Base-by-base conservation (phyloP, 2,888 invertebrate species). In the Euspilapteryx auroguttella region DNA sequence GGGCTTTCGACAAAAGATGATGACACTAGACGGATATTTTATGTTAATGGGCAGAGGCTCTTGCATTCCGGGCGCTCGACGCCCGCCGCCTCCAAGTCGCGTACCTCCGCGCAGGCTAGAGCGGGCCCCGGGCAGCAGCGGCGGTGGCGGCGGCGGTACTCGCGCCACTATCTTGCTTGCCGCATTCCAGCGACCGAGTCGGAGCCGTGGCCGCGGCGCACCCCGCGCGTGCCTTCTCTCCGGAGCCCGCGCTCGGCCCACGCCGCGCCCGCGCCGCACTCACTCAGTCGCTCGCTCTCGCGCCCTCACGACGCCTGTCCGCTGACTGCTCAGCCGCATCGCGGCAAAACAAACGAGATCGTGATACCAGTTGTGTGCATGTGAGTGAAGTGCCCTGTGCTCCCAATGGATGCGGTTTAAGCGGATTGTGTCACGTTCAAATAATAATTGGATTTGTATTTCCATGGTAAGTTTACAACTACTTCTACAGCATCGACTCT, bases 311-410 rank as follows among this genome's bases (percentile, higher is more conserved):
- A 47, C 21, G 15, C 14, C 22, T 6, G 25, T n/a, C n/a, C 15
- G 3, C 4, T 11, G 14, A 15, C 14, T 11, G 24, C 20, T 10
- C 25, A 14, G n/a, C n/a, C 26, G 17, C 28, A 14, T 11, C 24
- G n/a, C 11, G 15, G 5, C 20, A 15, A 22, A 23, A 26, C 14
- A 11, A 12, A 25, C 25, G 14, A 24, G 15, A 22, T 23, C 27
- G 30, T 14, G 24, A 22, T 21, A 20, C 12, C 17, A 10, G 25
- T 21, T 14, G 20, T 28, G 26, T 28, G 28, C 15, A 25, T n/a
- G 10, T 14, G 49, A 68, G 73, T 75, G 71, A 51, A 68, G 69
- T 71, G 69, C 50, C 13, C 14, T 68, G 69, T 71, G 69, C 50
- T 12, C 14, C 12, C 51, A 53, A 62, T 71, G 71, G 66, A 68